A percentile compares a stretch with the other conserved stretches of the same genome.
phyloP scores from a whole-genome alignment of 2,113 vertebrate species.

The Myiagra hebetior region DNA sequence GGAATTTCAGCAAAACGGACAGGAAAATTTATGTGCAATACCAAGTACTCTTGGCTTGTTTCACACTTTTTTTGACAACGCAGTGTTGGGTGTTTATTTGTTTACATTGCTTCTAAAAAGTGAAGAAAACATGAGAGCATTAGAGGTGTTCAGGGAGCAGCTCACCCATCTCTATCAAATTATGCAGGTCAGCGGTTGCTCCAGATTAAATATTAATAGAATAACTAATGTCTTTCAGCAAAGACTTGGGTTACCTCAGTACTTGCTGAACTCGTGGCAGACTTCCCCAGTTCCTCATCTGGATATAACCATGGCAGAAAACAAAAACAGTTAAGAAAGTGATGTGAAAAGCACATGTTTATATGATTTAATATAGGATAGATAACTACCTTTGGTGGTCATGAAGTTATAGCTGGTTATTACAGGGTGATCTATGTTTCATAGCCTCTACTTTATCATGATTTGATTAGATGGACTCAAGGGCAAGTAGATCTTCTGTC shows the following conservation, averaged over 20 bases:
- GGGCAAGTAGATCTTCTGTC: not conserved
- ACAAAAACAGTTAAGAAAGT: not conserved
- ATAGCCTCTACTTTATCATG: not conserved
- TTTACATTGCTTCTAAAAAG: not conserved
- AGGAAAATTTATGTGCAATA: not conserved
- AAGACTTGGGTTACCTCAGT: conserved; percentile 50
- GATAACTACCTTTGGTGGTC: not conserved
- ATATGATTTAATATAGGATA: not conserved
- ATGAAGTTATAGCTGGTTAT: not conserved
- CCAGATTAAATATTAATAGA: conserved; percentile 1
- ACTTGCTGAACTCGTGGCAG: conserved; percentile 58
- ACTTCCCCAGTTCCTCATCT: conserved; percentile 56
- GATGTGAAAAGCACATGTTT: not conserved
- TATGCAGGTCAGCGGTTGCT: not conserved
- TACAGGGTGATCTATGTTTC: not conserved
- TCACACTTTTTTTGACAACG: not conserved
- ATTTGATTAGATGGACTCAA: not conserved
- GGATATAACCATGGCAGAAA: conserved; percentile 13
- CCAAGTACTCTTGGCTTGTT: not conserved
- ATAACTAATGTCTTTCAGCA: not conserved
- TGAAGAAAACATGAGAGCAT: not conserved
- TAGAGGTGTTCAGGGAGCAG: not conserved
- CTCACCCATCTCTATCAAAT: not conserved
- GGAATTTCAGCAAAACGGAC: not conserved
- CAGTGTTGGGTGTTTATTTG: not conserved